Evolutionary conservation across 2,113 vertebrate species (phyloP).

Genomic region (Piaya cayana): DNA sequence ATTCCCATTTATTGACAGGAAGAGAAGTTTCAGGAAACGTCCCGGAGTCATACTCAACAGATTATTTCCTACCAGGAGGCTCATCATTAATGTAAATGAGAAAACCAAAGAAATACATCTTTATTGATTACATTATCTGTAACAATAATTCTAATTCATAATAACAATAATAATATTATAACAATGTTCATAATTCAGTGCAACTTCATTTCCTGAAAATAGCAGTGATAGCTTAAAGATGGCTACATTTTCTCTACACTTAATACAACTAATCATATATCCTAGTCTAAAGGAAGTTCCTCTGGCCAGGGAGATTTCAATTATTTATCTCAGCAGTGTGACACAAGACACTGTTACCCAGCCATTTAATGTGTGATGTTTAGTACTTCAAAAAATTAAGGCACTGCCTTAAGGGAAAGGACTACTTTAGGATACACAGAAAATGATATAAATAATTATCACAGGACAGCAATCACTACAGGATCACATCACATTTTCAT

Average conservation of each 20-base stretch:
- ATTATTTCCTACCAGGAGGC: not conserved
- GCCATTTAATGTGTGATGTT: not conserved
- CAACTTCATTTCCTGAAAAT: not conserved
- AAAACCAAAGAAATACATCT: not conserved
- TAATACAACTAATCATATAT: not conserved
- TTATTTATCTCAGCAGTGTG: not conserved
- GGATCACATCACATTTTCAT: not conserved
- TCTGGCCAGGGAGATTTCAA: not conserved
- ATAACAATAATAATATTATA: not conserved
- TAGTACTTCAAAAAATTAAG: not conserved
- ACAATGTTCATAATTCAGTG: not conserved
- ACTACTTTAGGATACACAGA: not conserved
- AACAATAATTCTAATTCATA: not conserved
- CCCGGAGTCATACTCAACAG: not conserved
- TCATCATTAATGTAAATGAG: not conserved
- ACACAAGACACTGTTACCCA: not conserved
- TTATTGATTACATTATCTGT: not conserved
- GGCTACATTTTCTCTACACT: not conserved
- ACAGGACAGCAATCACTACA: not conserved
- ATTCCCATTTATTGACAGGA: not conserved
- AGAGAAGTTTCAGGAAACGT: not conserved
- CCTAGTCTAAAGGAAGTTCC: not conserved
- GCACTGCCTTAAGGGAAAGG: not conserved
- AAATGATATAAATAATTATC: not conserved
- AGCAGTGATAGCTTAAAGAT: not conserved